These are phyloP conservation scores for Acrocephalus kingi DNA, from an alignment of 2,113 vertebrate genomes.

Conservation along the genomic window DNA sequence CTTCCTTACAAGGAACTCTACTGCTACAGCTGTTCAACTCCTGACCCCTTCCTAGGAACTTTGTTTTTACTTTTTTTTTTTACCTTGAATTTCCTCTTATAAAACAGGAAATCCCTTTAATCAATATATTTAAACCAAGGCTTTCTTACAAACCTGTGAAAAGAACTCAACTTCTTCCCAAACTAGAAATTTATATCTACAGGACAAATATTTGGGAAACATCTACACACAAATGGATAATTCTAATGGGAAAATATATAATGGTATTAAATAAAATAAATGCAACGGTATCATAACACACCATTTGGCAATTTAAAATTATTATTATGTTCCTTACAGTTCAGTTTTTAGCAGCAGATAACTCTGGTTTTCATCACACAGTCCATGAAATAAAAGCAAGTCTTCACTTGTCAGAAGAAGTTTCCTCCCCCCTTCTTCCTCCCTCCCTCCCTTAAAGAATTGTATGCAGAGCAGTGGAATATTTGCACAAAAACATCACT, in stretches of 20 bases:
- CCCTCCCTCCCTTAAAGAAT: not conserved
- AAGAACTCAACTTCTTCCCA: not conserved
- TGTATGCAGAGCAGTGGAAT: not conserved
- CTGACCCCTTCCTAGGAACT: not conserved
- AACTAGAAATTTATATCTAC: not conserved
- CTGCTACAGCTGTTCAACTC: not conserved
- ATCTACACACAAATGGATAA: not conserved
- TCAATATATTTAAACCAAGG: not conserved
- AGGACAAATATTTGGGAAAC: not conserved
- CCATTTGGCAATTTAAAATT: constrained; percentile 21
- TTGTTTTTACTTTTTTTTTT: not conserved
- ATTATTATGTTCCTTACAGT: not conserved
- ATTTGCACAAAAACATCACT: not conserved
- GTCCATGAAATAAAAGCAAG: not conserved
- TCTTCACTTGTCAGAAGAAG: not conserved
- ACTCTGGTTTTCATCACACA: not conserved
- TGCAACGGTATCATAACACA: not conserved
- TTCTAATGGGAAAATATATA: not conserved
- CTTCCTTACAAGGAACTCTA: constrained; percentile 16
- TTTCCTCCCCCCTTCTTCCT: not conserved
- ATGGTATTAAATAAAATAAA: not conserved
- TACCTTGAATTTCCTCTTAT: not conserved
- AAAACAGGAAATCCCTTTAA: not conserved
- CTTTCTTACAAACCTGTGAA: not conserved
- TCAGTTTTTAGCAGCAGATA: not conserved